Conservation (phyloP, 1,140 invertebrate genomes). For the Oppia nitens region DNA sequence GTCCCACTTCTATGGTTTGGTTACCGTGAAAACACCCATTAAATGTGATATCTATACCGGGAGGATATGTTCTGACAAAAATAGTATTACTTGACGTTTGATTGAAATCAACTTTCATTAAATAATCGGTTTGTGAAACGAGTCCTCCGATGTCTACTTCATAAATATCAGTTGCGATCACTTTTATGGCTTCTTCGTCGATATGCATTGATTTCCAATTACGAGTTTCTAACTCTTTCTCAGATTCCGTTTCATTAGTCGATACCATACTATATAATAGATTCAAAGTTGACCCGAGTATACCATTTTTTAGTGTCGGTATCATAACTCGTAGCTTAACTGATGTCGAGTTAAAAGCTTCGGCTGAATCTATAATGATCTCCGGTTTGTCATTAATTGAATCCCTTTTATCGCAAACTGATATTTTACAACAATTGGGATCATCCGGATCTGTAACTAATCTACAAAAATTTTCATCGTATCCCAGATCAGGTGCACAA, state of each 20-base stretch:
- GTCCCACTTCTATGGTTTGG: constrained; percentile 47
- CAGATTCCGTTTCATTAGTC: constrained; percentile 8
- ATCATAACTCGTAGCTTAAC: constrained; percentile 49
- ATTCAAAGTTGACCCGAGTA: constrained; percentile 5
- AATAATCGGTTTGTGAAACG: constrained; percentile 56
- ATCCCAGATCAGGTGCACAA: constrained; percentile 16
- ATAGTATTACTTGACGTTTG: constrained; percentile 19
- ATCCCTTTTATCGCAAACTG: constrained; percentile 25
- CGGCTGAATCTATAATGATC: constrained; percentile 28
- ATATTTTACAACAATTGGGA: constrained; percentile 29
- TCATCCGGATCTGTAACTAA: constrained; percentile 24
- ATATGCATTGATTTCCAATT: constrained; percentile 66
- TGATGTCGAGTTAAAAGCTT: constrained; percentile 44
- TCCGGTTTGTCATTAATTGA: background rate
- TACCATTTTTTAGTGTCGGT: background rate
- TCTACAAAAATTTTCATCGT: constrained; percentile 17
- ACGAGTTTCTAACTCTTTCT: constrained; percentile 23
- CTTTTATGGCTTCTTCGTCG: constrained; percentile 33
- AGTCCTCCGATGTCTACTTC: constrained; percentile 43
- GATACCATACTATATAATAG: background rate
- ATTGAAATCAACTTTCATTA: constrained; percentile 13
- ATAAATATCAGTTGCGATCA: constrained; percentile 11
- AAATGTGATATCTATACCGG: constrained; percentile 17
- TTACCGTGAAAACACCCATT: constrained; percentile 57
- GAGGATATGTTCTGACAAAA: constrained; percentile 18